Evolutionary conservation across 2,797 vertebrate species (phyloP).

Genomic region (Phalanger gymnotis): DNA sequence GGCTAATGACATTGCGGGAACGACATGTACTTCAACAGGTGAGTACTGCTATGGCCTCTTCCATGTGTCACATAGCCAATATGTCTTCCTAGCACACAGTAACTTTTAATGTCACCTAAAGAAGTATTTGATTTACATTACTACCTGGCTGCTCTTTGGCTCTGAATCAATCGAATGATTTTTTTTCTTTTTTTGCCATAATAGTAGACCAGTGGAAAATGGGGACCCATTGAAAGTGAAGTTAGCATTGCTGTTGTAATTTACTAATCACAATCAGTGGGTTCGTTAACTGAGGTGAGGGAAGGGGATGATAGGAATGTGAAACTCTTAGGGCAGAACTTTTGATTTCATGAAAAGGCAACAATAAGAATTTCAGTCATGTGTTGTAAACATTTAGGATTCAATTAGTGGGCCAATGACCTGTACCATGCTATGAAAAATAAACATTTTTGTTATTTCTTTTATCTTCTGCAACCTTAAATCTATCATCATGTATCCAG

Average conservation of each 20-base stretch:
- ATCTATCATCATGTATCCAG: constrained; percentile 65
- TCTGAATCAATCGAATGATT: background rate
- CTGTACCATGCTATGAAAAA: constrained; percentile 65
- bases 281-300: background rate
- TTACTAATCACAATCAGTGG: background rate
- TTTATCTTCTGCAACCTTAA: constrained; percentile 65
- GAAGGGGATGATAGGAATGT: constrained; percentile 1
- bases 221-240: background rate
- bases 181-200: background rate
- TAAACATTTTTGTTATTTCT: constrained; percentile 72
- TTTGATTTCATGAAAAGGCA: constrained; percentile 70
- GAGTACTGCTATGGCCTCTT: constrained; percentile 68
- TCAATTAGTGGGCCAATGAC: constrained; percentile 63
- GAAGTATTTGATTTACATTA: constrained; percentile 34
- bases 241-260: background rate
- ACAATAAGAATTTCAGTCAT: constrained; percentile 62
- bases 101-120: background rate
- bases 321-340: constrained; percentile 42
- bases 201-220: background rate
- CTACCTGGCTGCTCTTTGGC: background rate
- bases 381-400: constrained; percentile 69
- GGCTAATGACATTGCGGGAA: constrained; percentile 95
- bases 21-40: constrained; percentile 93
- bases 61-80: constrained; percentile 16
- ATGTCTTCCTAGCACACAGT: background rate